phyloP scores from a whole-genome alignment of 2,113 vertebrate genomes.

The Oenanthe oenanthe region DNA sequence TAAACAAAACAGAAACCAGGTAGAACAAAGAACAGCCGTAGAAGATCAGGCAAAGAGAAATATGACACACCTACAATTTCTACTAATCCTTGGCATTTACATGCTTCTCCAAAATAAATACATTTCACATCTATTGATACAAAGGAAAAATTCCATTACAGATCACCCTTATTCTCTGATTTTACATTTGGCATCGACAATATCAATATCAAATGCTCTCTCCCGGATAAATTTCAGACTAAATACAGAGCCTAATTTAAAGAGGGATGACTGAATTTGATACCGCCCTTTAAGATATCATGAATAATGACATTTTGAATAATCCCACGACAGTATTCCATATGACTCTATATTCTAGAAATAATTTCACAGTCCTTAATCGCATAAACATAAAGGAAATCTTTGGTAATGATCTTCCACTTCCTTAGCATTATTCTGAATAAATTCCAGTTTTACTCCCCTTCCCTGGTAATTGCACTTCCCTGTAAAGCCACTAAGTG shows the following conservation, averaged over 20 bases:
- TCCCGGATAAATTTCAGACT: background rate
- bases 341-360: background rate
- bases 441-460: background rate
- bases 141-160: background rate
- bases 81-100: background rate
- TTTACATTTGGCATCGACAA: background rate
- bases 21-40: background rate
- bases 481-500: background rate
- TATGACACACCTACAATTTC: background rate
- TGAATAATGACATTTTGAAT: background rate
- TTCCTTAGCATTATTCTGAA: background rate
- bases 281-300: background rate
- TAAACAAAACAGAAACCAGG: background rate
- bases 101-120: background rate
- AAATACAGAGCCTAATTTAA: background rate
- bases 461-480: background rate
- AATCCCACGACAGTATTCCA: background rate
- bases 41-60: background rate
- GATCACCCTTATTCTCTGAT: background rate
- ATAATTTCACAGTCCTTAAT: background rate
- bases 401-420: background rate
- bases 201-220: background rate
- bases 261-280: background rate
- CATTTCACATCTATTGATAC: background rate
- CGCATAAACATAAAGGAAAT: background rate